phyloP scores from a whole-genome alignment of 2,113 vertebrate species.

The Atherinomorus stipes region DNA sequence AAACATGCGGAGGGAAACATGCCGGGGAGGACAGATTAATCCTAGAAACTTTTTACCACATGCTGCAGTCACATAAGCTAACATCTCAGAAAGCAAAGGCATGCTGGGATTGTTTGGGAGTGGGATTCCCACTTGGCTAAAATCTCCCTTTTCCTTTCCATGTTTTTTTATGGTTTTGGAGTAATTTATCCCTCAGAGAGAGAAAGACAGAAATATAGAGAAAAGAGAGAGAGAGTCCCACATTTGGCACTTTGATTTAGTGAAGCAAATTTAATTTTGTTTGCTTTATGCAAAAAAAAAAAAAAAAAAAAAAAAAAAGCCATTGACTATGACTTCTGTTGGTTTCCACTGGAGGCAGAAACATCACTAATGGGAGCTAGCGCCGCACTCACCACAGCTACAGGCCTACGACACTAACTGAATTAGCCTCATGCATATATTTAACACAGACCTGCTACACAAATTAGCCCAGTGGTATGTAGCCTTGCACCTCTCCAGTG shows the following conservation, averaged over 20 bases:
- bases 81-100: slow-evolving; percentile 57
- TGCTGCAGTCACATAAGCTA: slow-evolving; percentile 48
- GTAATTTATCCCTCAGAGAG: slow-evolving; percentile 94
- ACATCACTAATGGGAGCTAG: slow-evolving; percentile 92
- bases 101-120: slow-evolving; percentile 66
- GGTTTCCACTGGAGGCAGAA: slow-evolving; percentile 97
- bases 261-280: slow-evolving; percentile 98
- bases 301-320: slow-evolving; percentile 85
- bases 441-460: slow-evolving; percentile 92
- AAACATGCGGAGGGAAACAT: slow-evolving; percentile 36
- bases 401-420: slow-evolving; percentile 87
- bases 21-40: slow-evolving; percentile 44
- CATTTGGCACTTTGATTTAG: slow-evolving; percentile 91
- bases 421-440: slow-evolving; percentile 97
- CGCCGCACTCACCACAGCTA: slow-evolving; percentile 65
- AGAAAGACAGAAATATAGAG: slow-evolving; percentile 43
- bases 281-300: slow-evolving; percentile 96
- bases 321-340: slow-evolving; percentile 91
- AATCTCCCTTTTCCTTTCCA: slow-evolving; percentile 68
- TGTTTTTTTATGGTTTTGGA: slow-evolving; percentile 86
- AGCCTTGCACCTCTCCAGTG: slow-evolving; percentile 78
- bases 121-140: slow-evolving; percentile 74
- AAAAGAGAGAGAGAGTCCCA: slow-evolving; percentile 72
- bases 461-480: slow-evolving; percentile 87
- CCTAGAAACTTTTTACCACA: slow-evolving; percentile 51